Evolutionary conservation across 2,797 vertebrate genomes (phyloP), one percentile per base, ranked within the genome.

Genomic region (Erithacus rubecula): DNA sequence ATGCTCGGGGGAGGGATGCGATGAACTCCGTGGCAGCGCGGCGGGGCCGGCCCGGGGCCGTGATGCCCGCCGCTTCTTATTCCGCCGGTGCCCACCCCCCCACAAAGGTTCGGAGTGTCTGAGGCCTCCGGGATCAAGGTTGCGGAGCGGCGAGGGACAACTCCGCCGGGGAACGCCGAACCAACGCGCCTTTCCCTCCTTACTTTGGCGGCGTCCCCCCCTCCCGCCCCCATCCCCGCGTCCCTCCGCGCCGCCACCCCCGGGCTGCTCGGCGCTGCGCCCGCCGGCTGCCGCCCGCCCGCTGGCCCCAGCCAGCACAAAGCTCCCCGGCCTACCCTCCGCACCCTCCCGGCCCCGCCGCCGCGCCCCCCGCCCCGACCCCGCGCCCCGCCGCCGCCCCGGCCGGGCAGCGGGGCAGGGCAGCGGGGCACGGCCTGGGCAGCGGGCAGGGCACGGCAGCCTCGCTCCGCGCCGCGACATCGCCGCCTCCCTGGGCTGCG

Each of bases 261-360:
- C 55, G 56, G 55, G n/a, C n/a, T n/a, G n/a, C n/a, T n/a, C n/a
- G n/a, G n/a, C n/a, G n/a, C n/a, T n/a, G n/a, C n/a, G n/a, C n/a
- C n/a, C n/a, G n/a, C n/a, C n/a, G n/a, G n/a, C n/a, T n/a, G n/a
- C n/a, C n/a, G n/a, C n/a, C 43, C 43, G 43, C 43, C 46, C 29
- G 89, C 93, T 83, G 90, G 92, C 94, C 92, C 86, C 62, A 58
- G 95, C 94, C 86, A 85, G 88, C 97, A 97, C 97, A 97, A 97
- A 93, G 96, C 96, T 94, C 96, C 92, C 96, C 88, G 97, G 98
- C 98, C 98, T 98, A 97, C 93, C 95, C 91, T 17, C 39, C 13
- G 41, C 16, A 41, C 94, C 95, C 91, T 83, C 59, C 84, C 62
- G 62, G 85, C 83, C 76, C 96, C 95, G 72, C 96, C n/a, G n/a